Evolutionary conservation across 2,888 invertebrate genomes (phyloP), one percentile per base, ranked within the genome.

Genomic region (Meganola albula): DNA sequence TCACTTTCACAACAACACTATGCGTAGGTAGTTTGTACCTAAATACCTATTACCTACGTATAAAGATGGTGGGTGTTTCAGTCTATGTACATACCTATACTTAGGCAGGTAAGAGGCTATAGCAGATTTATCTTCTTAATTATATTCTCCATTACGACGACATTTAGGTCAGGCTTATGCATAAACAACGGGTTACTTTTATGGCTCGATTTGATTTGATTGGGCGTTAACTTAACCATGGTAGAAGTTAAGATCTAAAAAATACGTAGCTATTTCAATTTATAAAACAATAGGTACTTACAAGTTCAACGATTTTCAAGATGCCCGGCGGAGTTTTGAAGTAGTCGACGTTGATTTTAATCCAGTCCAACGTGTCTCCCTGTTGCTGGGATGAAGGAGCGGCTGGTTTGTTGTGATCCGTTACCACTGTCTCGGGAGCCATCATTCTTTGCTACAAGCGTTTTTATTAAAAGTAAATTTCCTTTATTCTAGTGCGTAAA

Each of bases 381-480:
- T 88, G 20, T 20, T 20, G 87, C 58, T 89, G 88, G 62, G 82
- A 72, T 44, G 87, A 70, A 48, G 80, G 69, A 44, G 86, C 85
- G 35, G 70, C 61, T 34, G 80, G 71, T 58, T 80, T 90, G 84
- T 84, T 91, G 70, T 90, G 90, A 69, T 92, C 92, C 74, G 93
- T 93, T 62, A 93, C 92, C 65, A 93, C 93, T 63, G 93, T 93
- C 88, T 93, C 93, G 73, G 93, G 92, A 90, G 93, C 93, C 91
- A 92, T 93, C 87, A 87, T 87, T 62, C 67, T 83, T 64, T 64
- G 53, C 37, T 42, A 53, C 31, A 41, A 56, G 50, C 37, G 38
- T 52, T 18, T 43, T 31, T 53, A 48, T 40, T 30, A 36, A 48
- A 42, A 44, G 48, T 39, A 31, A 37, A 48, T 29, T 39, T 43